Evolutionary conservation across 2,888 invertebrate species (phyloP), one percentile per base, ranked within the genome.

Genomic region (Philonicus albiceps): DNA sequence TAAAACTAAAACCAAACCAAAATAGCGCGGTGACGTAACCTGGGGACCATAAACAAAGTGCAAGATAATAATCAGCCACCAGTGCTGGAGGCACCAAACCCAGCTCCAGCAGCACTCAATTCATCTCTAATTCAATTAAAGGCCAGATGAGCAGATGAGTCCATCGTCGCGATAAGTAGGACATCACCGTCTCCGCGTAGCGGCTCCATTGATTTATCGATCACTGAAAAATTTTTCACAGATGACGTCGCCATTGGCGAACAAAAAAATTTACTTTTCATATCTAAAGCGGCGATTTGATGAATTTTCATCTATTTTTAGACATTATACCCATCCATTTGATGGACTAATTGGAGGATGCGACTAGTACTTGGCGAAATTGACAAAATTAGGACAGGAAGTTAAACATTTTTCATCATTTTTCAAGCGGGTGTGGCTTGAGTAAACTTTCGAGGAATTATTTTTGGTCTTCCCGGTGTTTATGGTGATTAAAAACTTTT

Each of bases 191-290:
- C 81, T 64, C 31, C 64, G 19, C 64, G 19, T 27, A 64, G 76
- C 75, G 55, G 85, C n/a, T 74, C 74, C 49, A 86, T 86, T 64
- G 86, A 86, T 86, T 86, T 86, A 84, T 84, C 84, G 84, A 84
- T 84, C 84, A 73, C 84, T 30, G 72, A 73, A 43, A 64, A 86
- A 76, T 85, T 86, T 86, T 86, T 86, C 86, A 86, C 37, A 34
- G 76, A 27, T 86, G 86, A 76, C 76, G 86, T 55, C 75, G 76
- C 49, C 86, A 86, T 86, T 76, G 55, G 40, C 72, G 37, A 84
- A 84, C n/a, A n/a, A 34, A 84, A 43, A 1, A 64, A 27, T 72
- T n/a, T n/a, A 37, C 49, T 34, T 49, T 84, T 73, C 2, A 8
- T 22, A 16, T 22, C 27, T 11, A 22, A 22, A 27, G 64, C 19